Evolutionary conservation across 2,888 invertebrate genomes (phyloP).

Genomic region (Acanthosepion pharaonis): DNA sequence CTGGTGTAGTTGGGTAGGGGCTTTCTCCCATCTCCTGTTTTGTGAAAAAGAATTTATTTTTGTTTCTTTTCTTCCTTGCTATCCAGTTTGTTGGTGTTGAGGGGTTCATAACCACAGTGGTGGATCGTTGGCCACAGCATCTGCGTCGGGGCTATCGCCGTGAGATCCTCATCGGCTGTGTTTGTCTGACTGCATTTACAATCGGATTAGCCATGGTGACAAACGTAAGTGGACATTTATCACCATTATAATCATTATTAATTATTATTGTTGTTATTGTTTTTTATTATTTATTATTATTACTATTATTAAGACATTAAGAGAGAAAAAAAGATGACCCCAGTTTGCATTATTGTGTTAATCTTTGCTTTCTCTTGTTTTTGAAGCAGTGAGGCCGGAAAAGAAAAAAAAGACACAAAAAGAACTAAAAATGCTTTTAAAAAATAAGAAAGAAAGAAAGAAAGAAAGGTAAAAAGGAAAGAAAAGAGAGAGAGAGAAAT

Average conservation of each 20-base stretch:
- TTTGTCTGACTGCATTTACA: constrained; percentile 78
- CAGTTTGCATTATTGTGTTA: background rate
- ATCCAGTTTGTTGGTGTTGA: constrained; percentile 78
- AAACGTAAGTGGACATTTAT: constrained; percentile 78
- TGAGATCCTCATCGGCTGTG: constrained; percentile 78
- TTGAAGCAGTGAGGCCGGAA: background rate
- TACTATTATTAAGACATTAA: background rate
- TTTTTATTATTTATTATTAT: background rate
- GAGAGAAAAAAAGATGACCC: background rate
- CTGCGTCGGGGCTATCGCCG: constrained; percentile 79
- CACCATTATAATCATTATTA: constrained; percentile 45
- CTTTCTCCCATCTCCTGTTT: background rate
- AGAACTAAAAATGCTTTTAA: no score
- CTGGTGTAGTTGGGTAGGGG: no score
- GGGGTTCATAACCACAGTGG: constrained; percentile 79
- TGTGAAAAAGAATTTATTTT: background rate
- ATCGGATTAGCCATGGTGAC: constrained; percentile 79
- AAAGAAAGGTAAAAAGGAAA: no score
- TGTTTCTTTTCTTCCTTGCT: background rate
- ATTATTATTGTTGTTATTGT: background rate
- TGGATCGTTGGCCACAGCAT: constrained; percentile 78
- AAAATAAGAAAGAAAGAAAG: no score
- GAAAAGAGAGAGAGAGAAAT: no score
- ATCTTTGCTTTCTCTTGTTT: background rate
- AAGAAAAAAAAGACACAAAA: background rate